phyloP scores from a whole-genome alignment of 2,797 vertebrate genomes.

The Microchirus variegatus region DNA sequence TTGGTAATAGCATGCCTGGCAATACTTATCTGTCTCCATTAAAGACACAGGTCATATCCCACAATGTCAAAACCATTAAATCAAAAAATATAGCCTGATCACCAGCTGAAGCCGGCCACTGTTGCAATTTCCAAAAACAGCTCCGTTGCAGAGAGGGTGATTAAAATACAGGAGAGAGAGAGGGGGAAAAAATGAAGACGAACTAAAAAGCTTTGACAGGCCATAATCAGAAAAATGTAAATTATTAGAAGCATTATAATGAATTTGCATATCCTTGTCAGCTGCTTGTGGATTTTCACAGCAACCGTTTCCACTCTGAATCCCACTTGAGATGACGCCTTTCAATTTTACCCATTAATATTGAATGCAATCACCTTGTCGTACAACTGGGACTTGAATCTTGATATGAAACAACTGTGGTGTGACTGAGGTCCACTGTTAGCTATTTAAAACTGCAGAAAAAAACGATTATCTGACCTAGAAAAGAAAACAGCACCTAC shows the following conservation, averaged over 20 bases:
- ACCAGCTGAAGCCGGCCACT: background rate
- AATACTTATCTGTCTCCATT: slow-evolving; percentile 69
- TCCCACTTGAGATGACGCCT: slow-evolving; percentile 37
- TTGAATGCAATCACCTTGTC: slow-evolving; percentile 45
- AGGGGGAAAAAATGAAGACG: slow-evolving; percentile 2
- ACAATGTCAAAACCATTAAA: slow-evolving; percentile 68
- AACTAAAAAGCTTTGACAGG: slow-evolving; percentile 8
- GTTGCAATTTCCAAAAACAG: slow-evolving; percentile 15
- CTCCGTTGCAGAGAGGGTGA: slow-evolving; percentile 18
- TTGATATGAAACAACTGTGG: slow-evolving; percentile 34
- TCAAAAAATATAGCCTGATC: slow-evolving; percentile 49
- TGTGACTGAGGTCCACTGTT: slow-evolving; percentile 34
- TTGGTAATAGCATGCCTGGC: slow-evolving; percentile 58
- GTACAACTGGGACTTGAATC: slow-evolving; percentile 25
- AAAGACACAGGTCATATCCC: slow-evolving; percentile 65
- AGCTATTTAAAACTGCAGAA: slow-evolving; percentile 11
- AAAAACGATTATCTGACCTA: slow-evolving; percentile 49
- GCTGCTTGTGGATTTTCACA: slow-evolving; percentile 14
- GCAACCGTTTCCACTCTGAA: slow-evolving; percentile 25
- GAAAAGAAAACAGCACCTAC: slow-evolving; percentile 13
- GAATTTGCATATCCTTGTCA: slow-evolving; percentile 16
- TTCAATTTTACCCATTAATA: slow-evolving; percentile 46
- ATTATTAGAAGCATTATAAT: background rate
- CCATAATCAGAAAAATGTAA: background rate
- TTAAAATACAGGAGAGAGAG: slow-evolving; percentile 2